Evolutionary conservation across 2,797 vertebrate genomes (phyloP).

Genomic region (Xiphophorus birchmanni): DNA sequence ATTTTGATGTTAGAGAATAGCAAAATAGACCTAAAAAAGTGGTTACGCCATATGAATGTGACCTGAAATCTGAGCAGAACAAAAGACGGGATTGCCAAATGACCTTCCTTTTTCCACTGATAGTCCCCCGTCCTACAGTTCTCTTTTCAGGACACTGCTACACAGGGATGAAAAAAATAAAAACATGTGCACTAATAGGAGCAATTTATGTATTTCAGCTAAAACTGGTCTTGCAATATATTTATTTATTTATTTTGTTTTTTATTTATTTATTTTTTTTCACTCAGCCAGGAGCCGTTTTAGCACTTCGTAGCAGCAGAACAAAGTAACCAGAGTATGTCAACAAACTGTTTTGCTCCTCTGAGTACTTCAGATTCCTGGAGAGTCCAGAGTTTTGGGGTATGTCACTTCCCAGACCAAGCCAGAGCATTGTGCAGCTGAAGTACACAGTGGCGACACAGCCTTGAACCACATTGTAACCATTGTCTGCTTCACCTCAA

Average conservation of each 20-base stretch:
- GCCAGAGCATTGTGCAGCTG: slow-evolving; percentile 76
- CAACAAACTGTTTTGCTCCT: slow-evolving; percentile 35
- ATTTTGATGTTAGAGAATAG: neutral
- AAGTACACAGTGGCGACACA: slow-evolving; percentile 73
- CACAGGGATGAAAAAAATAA: slow-evolving; percentile 29
- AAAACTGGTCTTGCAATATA: neutral
- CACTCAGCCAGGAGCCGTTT: neutral
- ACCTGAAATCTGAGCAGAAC: slow-evolving; percentile 60
- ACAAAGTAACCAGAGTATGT: slow-evolving; percentile 27
- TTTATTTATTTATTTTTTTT: neutral
- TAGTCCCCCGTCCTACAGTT: slow-evolving; percentile 43
- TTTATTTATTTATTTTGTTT: no score
- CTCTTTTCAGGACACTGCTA: slow-evolving; percentile 44
- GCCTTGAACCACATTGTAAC: slow-evolving; percentile 82
- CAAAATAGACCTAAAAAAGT: slow-evolving; percentile 25
- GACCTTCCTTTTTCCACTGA: slow-evolving; percentile 61
- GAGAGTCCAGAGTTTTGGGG: slow-evolving; percentile 44
- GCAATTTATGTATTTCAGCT: slow-evolving; percentile 16
- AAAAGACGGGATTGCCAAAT: slow-evolving; percentile 68
- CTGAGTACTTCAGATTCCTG: slow-evolving; percentile 19
- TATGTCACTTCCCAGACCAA: slow-evolving; percentile 70
- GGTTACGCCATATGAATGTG: slow-evolving; percentile 36
- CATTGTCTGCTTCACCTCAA: slow-evolving; percentile 72
- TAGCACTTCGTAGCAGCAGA: slow-evolving; percentile 14
- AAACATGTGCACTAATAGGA: neutral